Evolutionary conservation across 2,113 vertebrate genomes (phyloP), one percentile per base, ranked within the genome.

Genomic region (Myiozetetes cayanensis): DNA sequence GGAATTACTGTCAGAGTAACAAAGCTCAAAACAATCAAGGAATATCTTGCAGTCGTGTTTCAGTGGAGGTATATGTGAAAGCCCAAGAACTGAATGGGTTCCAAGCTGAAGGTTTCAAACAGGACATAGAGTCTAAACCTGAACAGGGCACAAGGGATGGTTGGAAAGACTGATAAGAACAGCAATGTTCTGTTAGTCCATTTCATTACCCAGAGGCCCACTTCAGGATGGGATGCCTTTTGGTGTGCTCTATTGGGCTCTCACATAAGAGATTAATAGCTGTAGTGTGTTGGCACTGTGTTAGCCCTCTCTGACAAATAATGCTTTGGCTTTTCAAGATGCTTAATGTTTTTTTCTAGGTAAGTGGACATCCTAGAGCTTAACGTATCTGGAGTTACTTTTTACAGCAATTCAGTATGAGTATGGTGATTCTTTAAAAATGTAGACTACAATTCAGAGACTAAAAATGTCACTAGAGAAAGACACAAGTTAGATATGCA

Each of bases 191-290:
- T 91, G 11, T 61, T 31, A 37, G 31, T 72, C 71, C 28, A 3
- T 25, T 28, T 30, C 16, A 12, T 28, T 52, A 8, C 20, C 20
- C 20, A 70, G 43, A 56, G n/a, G 11, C n/a, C 31, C 3, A 0
- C 28, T 55, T 50, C 10, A 43, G 61, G 23, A 12, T 39, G 14
- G 6, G 14, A 3, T 70, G 37, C 24, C 46, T 61, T 73, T 56
- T 8, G 16, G 5, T 27, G 24, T 49, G 4, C 27, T 71, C 11
- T 16, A 7, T 28, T 76, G 43, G 22, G 25, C 50, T 52, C 25
- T 49, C 2, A 3, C 9, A 0, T 9, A 8, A 33, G 27, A 52
- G 27, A 20, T 61, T 59, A 25, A 27, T 35, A 58, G 22, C 27
- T 19, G 4, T 58, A 2, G 0, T 41, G 43, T 33, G 16, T 10